phyloP scores from a whole-genome alignment of 2,888 invertebrate genomes.

The Enchytraeus crypticus region DNA sequence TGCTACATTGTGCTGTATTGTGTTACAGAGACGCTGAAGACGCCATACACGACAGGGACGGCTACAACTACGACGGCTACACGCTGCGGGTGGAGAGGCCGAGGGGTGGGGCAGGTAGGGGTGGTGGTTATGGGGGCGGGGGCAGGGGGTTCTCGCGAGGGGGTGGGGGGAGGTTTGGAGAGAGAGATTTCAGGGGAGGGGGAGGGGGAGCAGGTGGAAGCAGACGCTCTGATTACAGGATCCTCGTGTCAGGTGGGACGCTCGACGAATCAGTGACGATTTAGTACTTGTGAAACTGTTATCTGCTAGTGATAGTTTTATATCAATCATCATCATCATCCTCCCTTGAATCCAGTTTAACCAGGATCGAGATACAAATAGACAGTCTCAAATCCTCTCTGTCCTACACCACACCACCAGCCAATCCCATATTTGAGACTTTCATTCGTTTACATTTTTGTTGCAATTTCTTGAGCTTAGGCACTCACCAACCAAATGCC shows the following conservation, averaged over 20 bases:
- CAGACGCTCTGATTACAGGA: constrained; percentile 84
- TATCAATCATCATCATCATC: too few relatives aligned
- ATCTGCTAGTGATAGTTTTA: not conserved
- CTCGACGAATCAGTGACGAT: constrained; percentile 19
- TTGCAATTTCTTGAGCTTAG: too few relatives aligned
- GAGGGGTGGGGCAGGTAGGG: constrained; percentile 28
- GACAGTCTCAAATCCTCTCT: too few relatives aligned
- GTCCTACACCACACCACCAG: too few relatives aligned
- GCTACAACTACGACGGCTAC: constrained; percentile 97
- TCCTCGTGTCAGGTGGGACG: constrained; percentile 61
- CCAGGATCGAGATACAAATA: too few relatives aligned
- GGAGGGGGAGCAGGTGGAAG: constrained; percentile 25
- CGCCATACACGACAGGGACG: constrained; percentile 89
- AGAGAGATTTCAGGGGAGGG: constrained; percentile 24
- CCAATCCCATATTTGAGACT: too few relatives aligned
- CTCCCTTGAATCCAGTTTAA: too few relatives aligned
- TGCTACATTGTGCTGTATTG: not conserved
- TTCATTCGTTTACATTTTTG: too few relatives aligned
- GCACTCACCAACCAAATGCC: too few relatives aligned
- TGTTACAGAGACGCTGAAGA: constrained; percentile 82
- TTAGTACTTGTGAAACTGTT: not conserved
- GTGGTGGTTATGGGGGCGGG: constrained; percentile 13
- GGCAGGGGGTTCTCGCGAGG: not conserved
- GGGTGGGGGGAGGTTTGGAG: constrained; percentile 11
- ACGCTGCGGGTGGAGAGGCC: constrained; percentile 94